phyloP scores from a whole-genome alignment of 2,113 vertebrate species.

The Notothenia coriiceps region DNA sequence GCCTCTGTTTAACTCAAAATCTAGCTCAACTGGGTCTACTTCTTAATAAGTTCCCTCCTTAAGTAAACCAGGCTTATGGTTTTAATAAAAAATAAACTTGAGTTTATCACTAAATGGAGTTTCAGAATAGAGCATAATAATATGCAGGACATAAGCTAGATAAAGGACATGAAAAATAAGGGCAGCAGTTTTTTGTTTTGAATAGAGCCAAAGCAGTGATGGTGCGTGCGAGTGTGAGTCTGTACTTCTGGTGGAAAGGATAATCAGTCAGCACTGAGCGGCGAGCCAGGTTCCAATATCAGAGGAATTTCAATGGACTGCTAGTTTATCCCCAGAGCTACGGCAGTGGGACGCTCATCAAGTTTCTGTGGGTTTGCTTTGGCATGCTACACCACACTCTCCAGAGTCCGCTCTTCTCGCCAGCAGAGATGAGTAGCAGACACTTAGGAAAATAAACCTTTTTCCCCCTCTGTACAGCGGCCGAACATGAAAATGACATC shows the following conservation, averaged over 20 bases:
- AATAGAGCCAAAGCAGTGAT: slow-evolving; percentile 2
- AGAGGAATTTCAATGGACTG: slow-evolving; percentile 73
- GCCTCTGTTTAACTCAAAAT: slow-evolving; percentile 2
- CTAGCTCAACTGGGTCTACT: neutral
- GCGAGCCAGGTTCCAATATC: slow-evolving; percentile 52
- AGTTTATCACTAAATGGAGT: slow-evolving; percentile 1
- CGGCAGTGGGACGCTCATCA: slow-evolving; percentile 51
- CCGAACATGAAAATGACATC: slow-evolving; percentile 67
- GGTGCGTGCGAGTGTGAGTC: neutral
- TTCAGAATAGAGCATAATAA: neutral
- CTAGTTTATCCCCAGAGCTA: slow-evolving; percentile 55
- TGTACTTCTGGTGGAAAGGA: slow-evolving; percentile 12
- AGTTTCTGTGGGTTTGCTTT: slow-evolving; percentile 75
- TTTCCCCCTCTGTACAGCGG: slow-evolving; percentile 27
- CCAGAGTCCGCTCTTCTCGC: slow-evolving; percentile 23
- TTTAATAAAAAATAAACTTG: slow-evolving; percentile 3
- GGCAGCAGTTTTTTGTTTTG: neutral
- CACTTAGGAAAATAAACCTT: slow-evolving; percentile 65
- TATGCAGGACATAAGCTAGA: neutral
- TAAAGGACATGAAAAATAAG: neutral
- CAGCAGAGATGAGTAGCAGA: slow-evolving; percentile 70
- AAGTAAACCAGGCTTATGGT: neutral
- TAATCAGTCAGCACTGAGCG: slow-evolving; percentile 23
- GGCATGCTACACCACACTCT: slow-evolving; percentile 58
- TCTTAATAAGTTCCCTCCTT: slow-evolving; percentile 7